phyloP scores from a whole-genome alignment of 1,140 invertebrate species.

The Nymphalis io region DNA sequence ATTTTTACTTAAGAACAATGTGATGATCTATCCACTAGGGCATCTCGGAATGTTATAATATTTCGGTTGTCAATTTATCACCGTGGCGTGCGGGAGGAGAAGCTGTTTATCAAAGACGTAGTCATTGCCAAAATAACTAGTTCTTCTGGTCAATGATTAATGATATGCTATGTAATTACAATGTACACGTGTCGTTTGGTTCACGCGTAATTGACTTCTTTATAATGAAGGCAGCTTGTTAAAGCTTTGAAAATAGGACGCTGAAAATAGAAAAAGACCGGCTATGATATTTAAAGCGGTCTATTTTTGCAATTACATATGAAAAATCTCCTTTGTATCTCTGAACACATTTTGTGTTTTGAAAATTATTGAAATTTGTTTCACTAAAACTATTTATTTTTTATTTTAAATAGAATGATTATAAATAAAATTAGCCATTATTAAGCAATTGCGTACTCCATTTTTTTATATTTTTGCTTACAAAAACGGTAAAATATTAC shows the following conservation, averaged over 20 bases:
- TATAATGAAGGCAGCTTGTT: slow-evolving; percentile 39
- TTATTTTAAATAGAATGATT: too few species aligned
- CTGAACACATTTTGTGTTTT: too few species aligned
- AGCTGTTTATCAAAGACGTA: slow-evolving; percentile 68
- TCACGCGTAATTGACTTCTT: slow-evolving; percentile 55
- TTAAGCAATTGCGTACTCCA: too few species aligned
- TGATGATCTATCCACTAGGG: slow-evolving; percentile 28
- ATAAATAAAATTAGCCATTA: too few species aligned
- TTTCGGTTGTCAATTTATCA: slow-evolving; percentile 74
- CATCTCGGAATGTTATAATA: slow-evolving; percentile 65
- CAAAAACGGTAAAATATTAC: too few species aligned
- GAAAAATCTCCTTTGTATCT: not conserved
- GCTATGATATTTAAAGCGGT: not conserved
- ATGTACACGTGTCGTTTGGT: slow-evolving; percentile 49
- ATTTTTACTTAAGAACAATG: too few species aligned
- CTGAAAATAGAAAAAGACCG: slow-evolving; percentile 19
- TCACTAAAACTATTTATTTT: too few species aligned
- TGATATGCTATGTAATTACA: slow-evolving; percentile 65
- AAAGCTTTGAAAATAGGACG: slow-evolving; percentile 22
- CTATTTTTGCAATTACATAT: not conserved
- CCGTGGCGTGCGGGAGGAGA: slow-evolving; percentile 52
- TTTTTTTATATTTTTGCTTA: too few species aligned
- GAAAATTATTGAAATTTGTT: too few species aligned
- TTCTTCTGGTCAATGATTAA: slow-evolving; percentile 68
- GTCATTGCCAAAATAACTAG: slow-evolving; percentile 76